phyloP scores from a whole-genome alignment of 2,888 invertebrate species.

The Dione vanillae region DNA sequence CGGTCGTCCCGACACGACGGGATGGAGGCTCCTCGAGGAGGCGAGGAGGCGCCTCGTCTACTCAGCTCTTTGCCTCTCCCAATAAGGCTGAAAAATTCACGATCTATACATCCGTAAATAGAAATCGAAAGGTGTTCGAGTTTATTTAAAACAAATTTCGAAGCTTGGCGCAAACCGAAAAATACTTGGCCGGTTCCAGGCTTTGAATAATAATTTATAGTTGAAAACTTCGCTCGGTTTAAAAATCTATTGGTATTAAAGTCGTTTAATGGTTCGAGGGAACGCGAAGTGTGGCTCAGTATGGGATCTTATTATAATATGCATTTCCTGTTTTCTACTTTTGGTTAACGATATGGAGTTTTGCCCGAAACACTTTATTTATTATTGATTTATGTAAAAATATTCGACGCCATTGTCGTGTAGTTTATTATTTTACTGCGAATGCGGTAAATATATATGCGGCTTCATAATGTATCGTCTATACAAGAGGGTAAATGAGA shows the following conservation, averaged over 20 bases:
- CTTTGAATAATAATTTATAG: conserved; percentile 32
- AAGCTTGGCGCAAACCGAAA: conserved; percentile 38
- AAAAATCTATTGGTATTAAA: conserved; percentile 29
- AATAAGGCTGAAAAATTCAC: conserved; percentile 38
- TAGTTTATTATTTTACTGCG: background rate
- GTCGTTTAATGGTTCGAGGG: conserved; percentile 16
- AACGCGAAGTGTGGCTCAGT: background rate
- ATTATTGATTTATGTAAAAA: background rate
- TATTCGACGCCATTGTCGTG: background rate
- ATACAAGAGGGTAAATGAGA: no score
- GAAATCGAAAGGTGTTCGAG: conserved; percentile 40
- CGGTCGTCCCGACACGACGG: background rate
- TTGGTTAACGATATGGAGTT: background rate
- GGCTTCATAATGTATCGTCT: no score
- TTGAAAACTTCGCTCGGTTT: conserved; percentile 18
- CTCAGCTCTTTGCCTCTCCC: background rate
- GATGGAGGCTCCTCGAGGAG: no score
- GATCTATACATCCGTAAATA: conserved; percentile 38
- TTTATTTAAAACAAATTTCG: conserved; percentile 48
- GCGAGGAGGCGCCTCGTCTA: no score
- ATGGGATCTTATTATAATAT: conserved; percentile 7
- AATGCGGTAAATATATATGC: no score
- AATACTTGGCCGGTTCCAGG: conserved; percentile 11
- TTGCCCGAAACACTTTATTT: background rate
- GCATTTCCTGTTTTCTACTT: background rate